These are phyloP conservation scores for Amiota minor DNA, from an alignment of 2,888 invertebrate species.

Conservation along the genomic window DNA sequence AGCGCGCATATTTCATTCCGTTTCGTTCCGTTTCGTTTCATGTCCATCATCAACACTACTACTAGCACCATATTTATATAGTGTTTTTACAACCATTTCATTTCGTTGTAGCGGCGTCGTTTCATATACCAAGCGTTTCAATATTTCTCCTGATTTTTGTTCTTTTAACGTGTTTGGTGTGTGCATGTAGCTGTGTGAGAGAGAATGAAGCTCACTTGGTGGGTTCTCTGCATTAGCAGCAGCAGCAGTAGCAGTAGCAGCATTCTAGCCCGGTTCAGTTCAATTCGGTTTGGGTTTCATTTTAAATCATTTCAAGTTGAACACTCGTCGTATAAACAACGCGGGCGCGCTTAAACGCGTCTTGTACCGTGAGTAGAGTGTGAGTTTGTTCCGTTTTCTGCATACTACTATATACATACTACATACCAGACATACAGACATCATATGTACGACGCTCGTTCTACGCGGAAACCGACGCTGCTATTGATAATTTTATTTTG, in stretches of 20 bases:
- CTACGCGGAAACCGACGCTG: too few species aligned
- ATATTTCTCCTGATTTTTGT: constrained; percentile 16
- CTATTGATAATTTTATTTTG: constrained; percentile 39
- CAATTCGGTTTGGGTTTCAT: constrained; percentile 43
- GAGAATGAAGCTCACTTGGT: too few species aligned
- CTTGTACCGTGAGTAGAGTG: constrained; percentile 38
- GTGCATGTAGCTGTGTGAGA: not conserved
- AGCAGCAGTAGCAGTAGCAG: constrained; percentile 40
- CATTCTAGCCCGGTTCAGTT: constrained; percentile 48
- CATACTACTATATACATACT: not conserved
- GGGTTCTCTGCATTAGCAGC: too few species aligned
- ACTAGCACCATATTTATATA: constrained; percentile 40
- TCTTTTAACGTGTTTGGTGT: constrained; percentile 34
- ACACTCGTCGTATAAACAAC: constrained; percentile 62
- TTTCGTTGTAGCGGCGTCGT: not conserved
- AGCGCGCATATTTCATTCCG: not conserved
- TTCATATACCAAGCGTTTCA: too few species aligned
- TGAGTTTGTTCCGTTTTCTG: constrained; percentile 43
- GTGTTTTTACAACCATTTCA: constrained; percentile 30
- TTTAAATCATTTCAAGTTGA: constrained; percentile 59
- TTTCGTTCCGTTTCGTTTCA: constrained; percentile 48
- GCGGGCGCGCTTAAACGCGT: constrained; percentile 47
- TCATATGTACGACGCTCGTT: too few species aligned
- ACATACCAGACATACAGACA: too few species aligned
- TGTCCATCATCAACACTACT: constrained; percentile 34